Evolutionary conservation across 2,797 vertebrate species (phyloP).

Genomic region (Coreius guichenoti): DNA sequence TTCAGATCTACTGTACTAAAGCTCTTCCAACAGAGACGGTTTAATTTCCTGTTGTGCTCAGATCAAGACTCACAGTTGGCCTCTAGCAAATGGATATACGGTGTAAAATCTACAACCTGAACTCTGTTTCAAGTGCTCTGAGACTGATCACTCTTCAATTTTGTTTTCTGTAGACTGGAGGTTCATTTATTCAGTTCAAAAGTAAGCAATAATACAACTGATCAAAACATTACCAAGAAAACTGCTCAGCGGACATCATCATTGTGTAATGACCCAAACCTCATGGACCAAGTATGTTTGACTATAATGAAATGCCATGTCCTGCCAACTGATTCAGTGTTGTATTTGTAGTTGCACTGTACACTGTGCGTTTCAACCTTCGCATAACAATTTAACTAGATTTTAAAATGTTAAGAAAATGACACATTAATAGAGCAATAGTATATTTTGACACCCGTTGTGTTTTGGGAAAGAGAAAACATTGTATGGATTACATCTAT

Average conservation of each 20-base stretch:
- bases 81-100: slow-evolving; percentile 38
- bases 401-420: slow-evolving; percentile 4
- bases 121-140: slow-evolving; percentile 8
- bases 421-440: neutral
- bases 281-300: slow-evolving; percentile 52
- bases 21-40: slow-evolving; percentile 40
- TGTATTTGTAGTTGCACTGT: slow-evolving; percentile 12
- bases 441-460: slow-evolving; percentile 28
- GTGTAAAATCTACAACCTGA: neutral
- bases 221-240: slow-evolving; percentile 13
- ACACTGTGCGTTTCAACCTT: neutral
- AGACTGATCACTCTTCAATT: neutral
- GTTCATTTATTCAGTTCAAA: neutral
- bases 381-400: neutral
- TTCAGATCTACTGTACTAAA: slow-evolving; percentile 35
- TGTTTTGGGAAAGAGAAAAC: slow-evolving; percentile 13
- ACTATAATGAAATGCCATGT: slow-evolving; percentile 26
- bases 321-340: slow-evolving; percentile 7
- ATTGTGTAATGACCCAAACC: slow-evolving; percentile 14
- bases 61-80: slow-evolving; percentile 26
- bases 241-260: neutral
- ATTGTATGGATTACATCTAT: slow-evolving; percentile 15
- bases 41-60: slow-evolving; percentile 54
- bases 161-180: neutral
- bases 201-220: slow-evolving; percentile 5